phyloP scores from a whole-genome alignment of 1,140 invertebrate species.

The Drosophila melanica region DNA sequence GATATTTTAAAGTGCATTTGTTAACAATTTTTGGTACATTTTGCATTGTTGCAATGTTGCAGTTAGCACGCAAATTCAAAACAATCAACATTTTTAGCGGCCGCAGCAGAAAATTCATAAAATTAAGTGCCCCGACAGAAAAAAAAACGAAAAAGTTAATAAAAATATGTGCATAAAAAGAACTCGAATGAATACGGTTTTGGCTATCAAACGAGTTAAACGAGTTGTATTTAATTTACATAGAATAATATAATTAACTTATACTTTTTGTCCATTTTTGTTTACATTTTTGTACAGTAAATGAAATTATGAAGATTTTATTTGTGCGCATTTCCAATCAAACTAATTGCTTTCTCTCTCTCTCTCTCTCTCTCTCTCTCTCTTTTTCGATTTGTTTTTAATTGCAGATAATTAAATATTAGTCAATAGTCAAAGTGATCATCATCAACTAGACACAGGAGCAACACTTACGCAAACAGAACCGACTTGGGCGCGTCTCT shows the following conservation, averaged over 20 bases:
- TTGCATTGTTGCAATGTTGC: constrained; percentile 53
- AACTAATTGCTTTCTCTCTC: not conserved
- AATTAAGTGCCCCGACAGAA: not conserved
- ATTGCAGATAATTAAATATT: constrained; percentile 66
- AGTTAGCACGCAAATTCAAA: constrained; percentile 17
- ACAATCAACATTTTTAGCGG: constrained; percentile 12
- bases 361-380: not conserved
- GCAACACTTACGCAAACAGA: constrained; percentile 3
- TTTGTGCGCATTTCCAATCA: not conserved
- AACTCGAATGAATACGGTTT: constrained; percentile 9
- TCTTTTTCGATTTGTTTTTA: not conserved
- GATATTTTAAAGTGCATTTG: constrained; percentile 80
- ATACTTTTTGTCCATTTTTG: not conserved
- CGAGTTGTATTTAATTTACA: constrained; percentile 14
- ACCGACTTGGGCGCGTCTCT: not conserved
- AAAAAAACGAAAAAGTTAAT: too few species aligned
- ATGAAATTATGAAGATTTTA: not conserved
- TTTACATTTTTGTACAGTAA: not conserved
- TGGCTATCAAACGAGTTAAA: constrained; percentile 20
- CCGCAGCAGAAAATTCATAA: constrained; percentile 11
- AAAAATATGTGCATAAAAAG: not conserved
- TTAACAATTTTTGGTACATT: constrained; percentile 79
- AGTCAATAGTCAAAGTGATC: constrained; percentile 32
- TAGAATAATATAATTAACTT: constrained; percentile 19
- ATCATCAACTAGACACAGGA: not conserved